These are phyloP conservation scores for Lasiurus cinereus DNA, from an alignment of 2,113 vertebrate species.

Conservation along the genomic window DNA sequence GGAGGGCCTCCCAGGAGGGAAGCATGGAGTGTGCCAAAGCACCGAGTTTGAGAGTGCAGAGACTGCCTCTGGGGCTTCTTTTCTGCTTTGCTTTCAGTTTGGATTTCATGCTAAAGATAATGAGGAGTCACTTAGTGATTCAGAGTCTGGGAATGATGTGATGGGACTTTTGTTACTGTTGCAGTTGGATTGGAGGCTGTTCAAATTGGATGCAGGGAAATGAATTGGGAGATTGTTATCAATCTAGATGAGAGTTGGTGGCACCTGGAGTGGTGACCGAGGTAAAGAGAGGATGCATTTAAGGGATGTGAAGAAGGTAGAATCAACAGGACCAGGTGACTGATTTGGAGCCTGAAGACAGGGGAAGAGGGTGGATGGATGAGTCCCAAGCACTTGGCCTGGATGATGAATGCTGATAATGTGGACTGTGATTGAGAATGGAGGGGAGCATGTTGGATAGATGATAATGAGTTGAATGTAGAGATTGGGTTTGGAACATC, in stretches of 20 bases:
- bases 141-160: background rate
- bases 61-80: background rate
- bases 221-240: background rate
- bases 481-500: background rate
- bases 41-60: background rate
- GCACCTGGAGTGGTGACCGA: background rate
- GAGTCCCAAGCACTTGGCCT: background rate
- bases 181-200: background rate
- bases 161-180: background rate
- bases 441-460: background rate
- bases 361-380: background rate
- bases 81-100: background rate
- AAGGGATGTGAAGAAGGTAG: background rate
- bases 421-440: background rate
- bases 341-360: background rate
- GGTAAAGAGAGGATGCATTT: background rate
- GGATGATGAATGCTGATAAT: background rate
- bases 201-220: background rate
- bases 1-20: background rate
- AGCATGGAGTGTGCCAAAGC: background rate
- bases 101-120: background rate
- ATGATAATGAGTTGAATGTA: background rate
- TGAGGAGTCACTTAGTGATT: background rate
- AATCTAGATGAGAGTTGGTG: background rate
- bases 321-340: background rate